Percentiles rank a stretch among this genome's conserved stretches.
These are phyloP conservation scores for Ennomos erosarius DNA, from an alignment of 2,888 invertebrate species.

Conservation along the genomic window DNA sequence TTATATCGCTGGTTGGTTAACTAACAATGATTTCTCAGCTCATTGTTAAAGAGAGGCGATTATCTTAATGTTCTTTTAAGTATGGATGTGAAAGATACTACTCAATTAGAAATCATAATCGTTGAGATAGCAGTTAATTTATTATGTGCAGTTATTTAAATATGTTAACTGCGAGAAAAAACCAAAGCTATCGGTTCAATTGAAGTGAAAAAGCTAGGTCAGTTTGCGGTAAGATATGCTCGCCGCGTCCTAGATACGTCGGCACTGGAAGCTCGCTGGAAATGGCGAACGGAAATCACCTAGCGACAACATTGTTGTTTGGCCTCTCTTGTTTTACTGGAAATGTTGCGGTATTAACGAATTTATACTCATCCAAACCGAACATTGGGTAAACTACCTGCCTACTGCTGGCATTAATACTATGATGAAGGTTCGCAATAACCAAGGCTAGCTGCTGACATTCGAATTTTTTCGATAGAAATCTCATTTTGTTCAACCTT, in stretches of 20 bases:
- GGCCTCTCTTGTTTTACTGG: slow-evolving; percentile 58
- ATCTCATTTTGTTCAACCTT: no score
- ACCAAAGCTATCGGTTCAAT: slow-evolving; percentile 7
- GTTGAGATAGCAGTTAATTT: no score
- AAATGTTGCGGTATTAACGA: slow-evolving; percentile 33
- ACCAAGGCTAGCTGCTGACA: no score
- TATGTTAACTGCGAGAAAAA: slow-evolving; percentile 1
- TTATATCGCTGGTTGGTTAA: slow-evolving; percentile 38
- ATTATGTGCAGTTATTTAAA: neutral
- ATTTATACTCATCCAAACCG: slow-evolving; percentile 4
- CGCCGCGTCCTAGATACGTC: slow-evolving; percentile 77
- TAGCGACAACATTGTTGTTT: slow-evolving; percentile 80
- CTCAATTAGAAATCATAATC: no score
- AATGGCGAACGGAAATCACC: slow-evolving; percentile 78
- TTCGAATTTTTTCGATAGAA: no score
- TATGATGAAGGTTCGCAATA: neutral
- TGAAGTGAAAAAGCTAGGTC: slow-evolving; percentile 24
- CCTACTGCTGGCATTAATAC: slow-evolving; percentile 1
- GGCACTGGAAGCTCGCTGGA: slow-evolving; percentile 59
- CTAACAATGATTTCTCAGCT: slow-evolving; percentile 31
- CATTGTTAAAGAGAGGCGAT: slow-evolving; percentile 16
- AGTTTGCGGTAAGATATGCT: slow-evolving; percentile 52
- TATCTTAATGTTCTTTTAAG: slow-evolving; percentile 2
- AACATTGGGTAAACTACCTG: slow-evolving; percentile 18
- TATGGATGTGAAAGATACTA: neutral